These are phyloP conservation scores for Heteronetta atricapilla DNA, from an alignment of 2,113 vertebrate species.

Conservation along the genomic window DNA sequence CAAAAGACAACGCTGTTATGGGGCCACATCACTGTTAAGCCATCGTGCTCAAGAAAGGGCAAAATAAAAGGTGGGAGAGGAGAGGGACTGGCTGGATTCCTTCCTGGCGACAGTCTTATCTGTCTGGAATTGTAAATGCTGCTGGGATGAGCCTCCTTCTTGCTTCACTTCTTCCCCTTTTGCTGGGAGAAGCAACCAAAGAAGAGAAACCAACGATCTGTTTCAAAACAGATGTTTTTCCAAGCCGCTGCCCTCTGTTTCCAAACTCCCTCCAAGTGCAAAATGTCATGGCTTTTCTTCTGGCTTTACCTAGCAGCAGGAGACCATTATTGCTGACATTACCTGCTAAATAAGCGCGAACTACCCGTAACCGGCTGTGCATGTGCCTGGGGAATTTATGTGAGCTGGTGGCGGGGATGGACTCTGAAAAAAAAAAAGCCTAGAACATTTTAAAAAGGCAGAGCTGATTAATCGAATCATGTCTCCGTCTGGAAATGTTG, in stretches of 20 bases:
- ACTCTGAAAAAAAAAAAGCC: not conserved
- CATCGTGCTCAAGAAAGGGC: not conserved
- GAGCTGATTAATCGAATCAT: not conserved
- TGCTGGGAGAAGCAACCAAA: not conserved
- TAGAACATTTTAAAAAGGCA: not conserved
- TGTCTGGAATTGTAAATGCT: not conserved
- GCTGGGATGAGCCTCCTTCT: not conserved
- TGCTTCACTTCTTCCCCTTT: not conserved
- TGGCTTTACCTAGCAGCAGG: slow-evolving; percentile 6
- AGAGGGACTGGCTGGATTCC: not conserved
- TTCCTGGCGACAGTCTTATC: not conserved
- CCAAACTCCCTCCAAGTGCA: not conserved
- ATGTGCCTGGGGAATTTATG: not conserved
- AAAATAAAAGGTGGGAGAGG: not conserved
- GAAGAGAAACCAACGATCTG: not conserved
- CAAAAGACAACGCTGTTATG: not conserved
- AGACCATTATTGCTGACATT: not conserved
- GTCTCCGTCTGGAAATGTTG: not conserved
- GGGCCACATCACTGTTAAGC: not conserved
- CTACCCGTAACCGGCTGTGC: not conserved
- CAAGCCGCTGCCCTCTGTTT: not conserved
- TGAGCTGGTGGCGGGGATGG: not conserved
- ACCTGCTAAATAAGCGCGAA: slow-evolving; percentile 50
- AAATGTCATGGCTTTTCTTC: not conserved
- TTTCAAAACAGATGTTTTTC: not conserved